These are phyloP conservation scores for Cotesia congregata DNA, from an alignment of 2,888 invertebrate species.

Conservation along the genomic window DNA sequence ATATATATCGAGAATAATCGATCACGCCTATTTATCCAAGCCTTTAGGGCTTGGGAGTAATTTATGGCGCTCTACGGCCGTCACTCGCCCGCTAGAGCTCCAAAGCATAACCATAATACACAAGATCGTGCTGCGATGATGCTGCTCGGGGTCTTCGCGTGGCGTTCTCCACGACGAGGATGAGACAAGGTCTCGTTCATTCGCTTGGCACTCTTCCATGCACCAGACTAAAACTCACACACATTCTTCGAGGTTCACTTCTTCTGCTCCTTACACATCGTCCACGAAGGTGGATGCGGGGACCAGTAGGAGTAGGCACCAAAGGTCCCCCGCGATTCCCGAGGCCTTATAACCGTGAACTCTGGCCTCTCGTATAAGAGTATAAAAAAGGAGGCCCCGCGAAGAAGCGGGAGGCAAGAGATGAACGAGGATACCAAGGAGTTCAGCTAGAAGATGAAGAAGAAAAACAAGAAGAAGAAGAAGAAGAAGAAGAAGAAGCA, in stretches of 20 bases:
- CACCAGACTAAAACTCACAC: not conserved
- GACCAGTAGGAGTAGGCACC: conserved; percentile 15
- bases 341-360: conserved; percentile 20
- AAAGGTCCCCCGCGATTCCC: conserved; percentile 14
- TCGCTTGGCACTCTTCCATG: conserved; percentile 29
- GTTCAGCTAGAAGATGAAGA: conserved; percentile 5
- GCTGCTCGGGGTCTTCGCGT: conserved; percentile 46
- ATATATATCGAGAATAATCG: conserved; percentile 45
- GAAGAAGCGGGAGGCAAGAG: conserved; percentile 3
- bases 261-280: not conserved
- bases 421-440: not conserved
- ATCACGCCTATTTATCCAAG: conserved; percentile 48
- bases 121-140: conserved; percentile 62
- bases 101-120: conserved; percentile 41
- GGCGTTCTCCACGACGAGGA: conserved; percentile 30
- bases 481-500: conserved; percentile 31
- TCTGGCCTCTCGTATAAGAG: conserved; percentile 5
- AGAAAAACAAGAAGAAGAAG: conserved; percentile 36
- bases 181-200: conserved; percentile 41
- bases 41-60: conserved; percentile 46
- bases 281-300: not conserved
- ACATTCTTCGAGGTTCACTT: not conserved
- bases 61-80: conserved; percentile 51
- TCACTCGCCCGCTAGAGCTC: conserved; percentile 42
- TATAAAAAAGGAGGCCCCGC: not conserved